Percentiles rank a stretch among this genome's conserved stretches.
Conservation (phyloP, 2,888 invertebrate species). For the Torymus auratus region DNA sequence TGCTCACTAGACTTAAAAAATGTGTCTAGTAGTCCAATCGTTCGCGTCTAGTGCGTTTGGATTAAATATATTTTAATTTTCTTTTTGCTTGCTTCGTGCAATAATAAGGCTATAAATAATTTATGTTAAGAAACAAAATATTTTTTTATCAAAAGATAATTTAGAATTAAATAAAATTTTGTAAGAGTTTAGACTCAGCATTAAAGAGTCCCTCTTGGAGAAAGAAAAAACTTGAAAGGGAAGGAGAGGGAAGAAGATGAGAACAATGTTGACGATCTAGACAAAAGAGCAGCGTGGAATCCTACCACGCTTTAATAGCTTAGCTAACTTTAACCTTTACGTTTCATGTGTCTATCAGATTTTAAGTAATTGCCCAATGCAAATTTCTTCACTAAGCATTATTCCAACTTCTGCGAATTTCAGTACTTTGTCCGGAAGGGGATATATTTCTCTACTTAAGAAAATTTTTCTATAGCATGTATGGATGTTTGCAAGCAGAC, state of each 20-base stretch:
- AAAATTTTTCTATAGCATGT: too few relatives aligned
- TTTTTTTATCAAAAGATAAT: too few relatives aligned
- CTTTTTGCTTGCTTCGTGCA: neutral
- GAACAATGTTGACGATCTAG: constrained; percentile 6
- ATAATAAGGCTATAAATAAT: neutral
- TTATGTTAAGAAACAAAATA: neutral
- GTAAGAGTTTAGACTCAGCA: too few relatives aligned
- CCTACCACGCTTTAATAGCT: constrained; percentile 1
- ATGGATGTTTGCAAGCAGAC: too few relatives aligned
- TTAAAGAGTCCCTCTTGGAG: neutral
- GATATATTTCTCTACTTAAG: too few relatives aligned
- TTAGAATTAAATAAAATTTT: too few relatives aligned
- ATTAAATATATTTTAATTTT: too few relatives aligned
- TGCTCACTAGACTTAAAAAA: constrained; percentile 19
- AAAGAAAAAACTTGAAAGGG: neutral
- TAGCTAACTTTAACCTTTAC: constrained; percentile 10
- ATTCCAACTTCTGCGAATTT: neutral
- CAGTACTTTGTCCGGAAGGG: neutral
- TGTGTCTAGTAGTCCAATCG: neutral
- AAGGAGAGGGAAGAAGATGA: neutral
- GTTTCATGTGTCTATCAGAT: neutral
- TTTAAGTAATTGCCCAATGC: constrained; percentile 7
- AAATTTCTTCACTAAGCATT: constrained; percentile 4
- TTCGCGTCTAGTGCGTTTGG: too few relatives aligned
- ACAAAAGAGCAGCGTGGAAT: neutral